Percentiles rank a stretch among this genome's conserved stretches.
Conservation (phyloP, 2,888 invertebrate species). For the Drosophila neonasuta region DNA sequence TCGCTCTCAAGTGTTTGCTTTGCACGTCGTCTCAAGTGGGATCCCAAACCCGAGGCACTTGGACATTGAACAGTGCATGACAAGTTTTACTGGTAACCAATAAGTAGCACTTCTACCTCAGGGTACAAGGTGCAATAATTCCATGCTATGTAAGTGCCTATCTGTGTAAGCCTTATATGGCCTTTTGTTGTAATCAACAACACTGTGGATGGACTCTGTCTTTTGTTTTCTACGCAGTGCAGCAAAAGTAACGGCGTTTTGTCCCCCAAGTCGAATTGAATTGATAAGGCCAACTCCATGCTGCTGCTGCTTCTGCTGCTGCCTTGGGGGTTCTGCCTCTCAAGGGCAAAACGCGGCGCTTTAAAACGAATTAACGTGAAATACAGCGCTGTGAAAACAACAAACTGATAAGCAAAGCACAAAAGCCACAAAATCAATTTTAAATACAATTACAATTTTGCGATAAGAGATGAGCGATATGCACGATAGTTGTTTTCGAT, state of each 20-base stretch:
- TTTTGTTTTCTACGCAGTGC: slow-evolving; percentile 22
- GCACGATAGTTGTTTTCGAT: neutral
- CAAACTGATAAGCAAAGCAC: slow-evolving; percentile 49
- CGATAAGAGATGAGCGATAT: slow-evolving; percentile 4
- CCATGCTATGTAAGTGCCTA: slow-evolving; percentile 6
- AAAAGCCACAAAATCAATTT: slow-evolving; percentile 25
- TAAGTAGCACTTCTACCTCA: neutral
- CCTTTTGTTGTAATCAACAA: slow-evolving; percentile 1
- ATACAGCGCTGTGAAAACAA: slow-evolving; percentile 43
- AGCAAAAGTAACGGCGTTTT: neutral
- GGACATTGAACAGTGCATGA: slow-evolving; percentile 60
- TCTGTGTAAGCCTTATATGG: slow-evolving; percentile 5
- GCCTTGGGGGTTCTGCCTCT: neutral
- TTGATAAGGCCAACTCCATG: slow-evolving; percentile 21
- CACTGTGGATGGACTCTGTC: slow-evolving; percentile 2
- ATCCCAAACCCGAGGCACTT: slow-evolving; percentile 37
- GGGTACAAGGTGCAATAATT: slow-evolving; percentile 7
- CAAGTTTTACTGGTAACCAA: slow-evolving; percentile 1
- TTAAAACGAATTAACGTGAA: slow-evolving; percentile 57
- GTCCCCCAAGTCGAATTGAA: slow-evolving; percentile 1
- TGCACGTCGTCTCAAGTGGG: slow-evolving; percentile 54
- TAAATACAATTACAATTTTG: slow-evolving; percentile 5
- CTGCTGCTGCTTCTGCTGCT: too few species aligned
- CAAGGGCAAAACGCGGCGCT: slow-evolving; percentile 46
- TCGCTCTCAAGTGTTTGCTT: slow-evolving; percentile 59